Evolutionary conservation across 2,888 invertebrate species (phyloP), one percentile per base, ranked within the genome.

Genomic region (Caenorhabditis uteleia): DNA sequence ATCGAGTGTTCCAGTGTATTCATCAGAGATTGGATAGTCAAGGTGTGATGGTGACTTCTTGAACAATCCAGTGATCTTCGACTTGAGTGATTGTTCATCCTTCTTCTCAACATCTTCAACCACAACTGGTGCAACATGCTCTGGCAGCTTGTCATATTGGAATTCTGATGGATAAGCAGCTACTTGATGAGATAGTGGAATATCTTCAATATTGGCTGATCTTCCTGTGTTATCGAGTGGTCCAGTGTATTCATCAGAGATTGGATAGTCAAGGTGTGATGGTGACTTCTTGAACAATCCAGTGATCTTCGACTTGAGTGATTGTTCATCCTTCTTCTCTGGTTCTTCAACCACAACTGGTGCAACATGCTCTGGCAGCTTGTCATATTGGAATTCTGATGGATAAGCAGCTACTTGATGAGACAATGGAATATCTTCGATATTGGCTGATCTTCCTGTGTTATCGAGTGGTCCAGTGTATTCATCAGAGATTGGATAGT

Each of bases 211-310:
- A 31, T 56, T 48, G 12, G 20, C 16, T 33, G 53, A 34, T 36
- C 53, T 34, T 21, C n/a, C 16, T 23, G 65, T 65, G 14, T 49
- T 34, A 27, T 62, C 62, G 16, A 70, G 29, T 33, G 67, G 70
- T 31, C 75, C 75, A 7, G 50, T 44, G 34, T 64, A 76, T 18
- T 44, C 39, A 20, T 69, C 72, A 29, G 73, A 55, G 29, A 53
- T 40, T 43, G 71, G 70, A 42, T 67, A 71, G 45, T 69, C 68
- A 26, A 61, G 70, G 44, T 71, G 69, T 31, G 71, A 58, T 20
- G 64, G 47, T 18, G 43, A 45, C 36, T 56, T 60, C 43, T 56
- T 49, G 61, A 57, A 49, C 21, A 51, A 36, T 46, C 56, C 45
- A 12, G 50, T 53, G 44, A 51, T 56, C 43, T 48, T 56, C 18